These are phyloP conservation scores for Borostomias antarcticus DNA, from an alignment of 2,797 vertebrate genomes.

Conservation along the genomic window DNA sequence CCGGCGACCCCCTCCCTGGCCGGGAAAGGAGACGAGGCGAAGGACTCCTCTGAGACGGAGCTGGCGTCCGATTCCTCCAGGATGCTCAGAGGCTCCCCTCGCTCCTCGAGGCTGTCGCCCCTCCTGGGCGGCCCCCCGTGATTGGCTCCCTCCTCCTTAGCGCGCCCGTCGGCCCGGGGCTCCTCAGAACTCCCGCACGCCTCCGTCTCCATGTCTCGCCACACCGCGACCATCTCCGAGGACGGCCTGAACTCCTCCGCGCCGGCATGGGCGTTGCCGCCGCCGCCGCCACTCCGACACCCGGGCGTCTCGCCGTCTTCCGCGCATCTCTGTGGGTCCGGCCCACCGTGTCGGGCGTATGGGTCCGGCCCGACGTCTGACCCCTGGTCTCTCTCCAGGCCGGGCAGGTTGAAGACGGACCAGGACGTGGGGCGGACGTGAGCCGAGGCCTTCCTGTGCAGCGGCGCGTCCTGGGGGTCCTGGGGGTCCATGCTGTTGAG, in stretches of 20 bases:
- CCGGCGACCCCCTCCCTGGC: constrained; percentile 35
- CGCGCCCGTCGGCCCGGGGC: constrained; percentile 27
- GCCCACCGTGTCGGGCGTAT: too few species aligned
- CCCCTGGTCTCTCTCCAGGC: constrained; percentile 54
- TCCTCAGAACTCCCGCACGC: constrained; percentile 41
- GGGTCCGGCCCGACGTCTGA: constrained; percentile 17
- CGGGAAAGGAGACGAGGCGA: constrained; percentile 50
- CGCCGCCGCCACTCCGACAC: constrained; percentile 34
- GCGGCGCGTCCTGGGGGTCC: constrained; percentile 51
- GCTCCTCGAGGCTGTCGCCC: constrained; percentile 39
- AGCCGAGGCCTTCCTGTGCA: constrained; percentile 50
- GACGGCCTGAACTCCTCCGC: constrained; percentile 78
- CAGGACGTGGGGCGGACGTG: constrained; percentile 75
- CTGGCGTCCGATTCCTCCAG: constrained; percentile 77
- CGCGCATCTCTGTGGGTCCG: constrained; percentile 21
- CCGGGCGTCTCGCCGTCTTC: constrained; percentile 18
- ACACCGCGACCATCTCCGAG: constrained; percentile 80
- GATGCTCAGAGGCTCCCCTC: constrained; percentile 74
- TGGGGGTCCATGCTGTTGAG: constrained; percentile 79
- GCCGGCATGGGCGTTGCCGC: constrained; percentile 36
- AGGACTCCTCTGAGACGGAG: constrained; percentile 59
- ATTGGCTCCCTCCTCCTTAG: constrained; percentile 20
- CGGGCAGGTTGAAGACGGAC: constrained; percentile 80
- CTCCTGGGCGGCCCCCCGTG: constrained; percentile 20
- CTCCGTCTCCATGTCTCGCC: constrained; percentile 79